These are phyloP conservation scores for Hydropotes inermis DNA, from an alignment of 2,113 vertebrate species.

Conservation along the genomic window DNA sequence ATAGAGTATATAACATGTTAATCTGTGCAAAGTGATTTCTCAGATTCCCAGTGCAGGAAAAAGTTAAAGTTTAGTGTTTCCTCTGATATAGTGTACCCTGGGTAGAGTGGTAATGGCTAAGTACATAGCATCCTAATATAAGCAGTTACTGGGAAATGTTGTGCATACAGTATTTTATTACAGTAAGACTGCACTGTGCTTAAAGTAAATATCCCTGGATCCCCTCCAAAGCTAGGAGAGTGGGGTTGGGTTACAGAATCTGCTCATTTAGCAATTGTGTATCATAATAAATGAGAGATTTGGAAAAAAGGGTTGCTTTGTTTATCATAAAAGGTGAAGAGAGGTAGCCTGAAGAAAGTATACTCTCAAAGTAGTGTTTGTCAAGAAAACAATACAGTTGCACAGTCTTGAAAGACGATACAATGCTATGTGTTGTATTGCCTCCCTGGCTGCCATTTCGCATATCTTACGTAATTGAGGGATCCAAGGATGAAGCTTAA, in stretches of 20 bases:
- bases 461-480: neutral
- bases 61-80: constrained; percentile 69
- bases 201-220: constrained; percentile 67
- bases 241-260: constrained; percentile 47
- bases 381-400: neutral
- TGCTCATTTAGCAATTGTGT: constrained; percentile 63
- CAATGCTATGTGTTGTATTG: neutral
- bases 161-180: constrained; percentile 61
- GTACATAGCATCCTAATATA: constrained; percentile 55
- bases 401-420: neutral
- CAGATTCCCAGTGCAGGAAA: constrained; percentile 65
- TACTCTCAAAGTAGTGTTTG: constrained; percentile 2
- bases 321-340: constrained; percentile 33
- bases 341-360: neutral
- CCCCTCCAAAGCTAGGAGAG: constrained; percentile 56
- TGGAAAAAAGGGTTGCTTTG: constrained; percentile 25
- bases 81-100: constrained; percentile 41
- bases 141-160: constrained; percentile 61
- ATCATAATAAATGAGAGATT: constrained; percentile 61
- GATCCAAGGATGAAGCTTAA: neutral
- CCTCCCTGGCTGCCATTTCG: neutral
- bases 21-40: constrained; percentile 51
- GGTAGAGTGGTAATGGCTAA: constrained; percentile 49
- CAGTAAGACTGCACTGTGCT: constrained; percentile 55
- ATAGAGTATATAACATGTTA: constrained; percentile 9